Base-by-base conservation (phyloP, 2,888 invertebrate genomes). In the Eristalis pertinax region DNA sequence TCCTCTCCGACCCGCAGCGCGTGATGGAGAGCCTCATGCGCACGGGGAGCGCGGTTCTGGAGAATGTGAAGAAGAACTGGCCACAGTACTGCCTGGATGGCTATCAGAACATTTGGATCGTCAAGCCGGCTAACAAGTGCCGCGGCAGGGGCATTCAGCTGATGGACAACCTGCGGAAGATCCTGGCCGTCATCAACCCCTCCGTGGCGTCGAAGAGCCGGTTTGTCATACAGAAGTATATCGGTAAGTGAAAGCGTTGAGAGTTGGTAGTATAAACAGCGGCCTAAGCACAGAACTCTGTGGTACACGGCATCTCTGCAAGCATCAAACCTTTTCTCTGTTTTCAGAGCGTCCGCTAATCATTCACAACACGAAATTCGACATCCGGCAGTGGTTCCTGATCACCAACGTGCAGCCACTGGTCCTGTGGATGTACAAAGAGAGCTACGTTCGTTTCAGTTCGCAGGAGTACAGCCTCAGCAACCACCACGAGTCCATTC, bases 221-320 rank as follows among this genome's bases (percentile, higher is more conserved):
- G 94, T 98, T 96, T 92, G 98, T 99, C 68, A 97, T 98, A 13
- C 98, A 99, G 92, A 99, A 99, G 93, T 99, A 99, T 92, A 98
- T 99, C 90, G 98, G 98, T 98, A 94, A 94, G 92, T 90, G 50
- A n/a, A 19, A 1, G 1, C 1, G 4, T 5, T n/a, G 89, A 73
- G 41, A 10, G 29, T 1, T n/a, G 56, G 2, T 26, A 13, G 10
- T 35, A 38, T 1, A 38, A 38, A 13, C 13, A 50, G 7, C 15
- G n/a, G 43, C 43, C n/a, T n/a, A 22, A 11, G 22, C 24, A 4
- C 26, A 8, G 26, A 60, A 13, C 15, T 15, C 1, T 29, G 60
- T 56, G 56, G 56, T 1, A 19, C 56, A 15, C n/a, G 8, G 32
- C 32, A 32, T 32, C n/a, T n/a, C n/a, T n/a, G n/a, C n/a, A n/a